Base-by-base conservation (phyloP, 2,113 vertebrate species). In the Stictonetta naevosa region DNA sequence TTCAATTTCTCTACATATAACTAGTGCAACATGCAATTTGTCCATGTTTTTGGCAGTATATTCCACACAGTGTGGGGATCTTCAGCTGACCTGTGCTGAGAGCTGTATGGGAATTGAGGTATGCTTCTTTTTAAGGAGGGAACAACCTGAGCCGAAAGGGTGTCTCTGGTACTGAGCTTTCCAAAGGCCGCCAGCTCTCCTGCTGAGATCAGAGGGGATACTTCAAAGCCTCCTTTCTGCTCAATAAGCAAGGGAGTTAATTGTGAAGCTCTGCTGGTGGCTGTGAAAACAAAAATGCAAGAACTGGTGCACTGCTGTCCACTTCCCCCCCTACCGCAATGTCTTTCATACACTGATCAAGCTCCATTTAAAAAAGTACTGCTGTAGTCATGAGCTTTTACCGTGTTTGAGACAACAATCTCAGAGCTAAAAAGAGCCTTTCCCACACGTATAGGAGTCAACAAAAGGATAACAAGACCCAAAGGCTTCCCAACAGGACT, bases 381-480 rank as follows among this genome's bases (percentile, higher is more conserved):
- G 46, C 12, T 67, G 23, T 6, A 67, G n/a, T 10, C 26, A 38
- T 5, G 29, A 38, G 38, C 13, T 75, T 78, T 58, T 42, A 18
- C 12, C 25, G 4, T 19, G 25, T 55, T 71, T 78, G 62, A 77
- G 31, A 25, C 28, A 86, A 71, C n/a, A 15, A 2, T n/a, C 17
- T 29, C 21, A 64, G 7, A 72, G 29, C 38, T 73, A 28, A 68
- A 67, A 72, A 7, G 22, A 62, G 31, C 31, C 25, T 67, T 81
- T 89, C 76, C 33, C 52, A 55, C 13, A 11, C 18, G 42, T 19
- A 48, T 3, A 44, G 26, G 6, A 74, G 14, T 50, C 46, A 89
- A 42, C 5, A 66, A 36, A 88, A 36, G 3, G 5, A 44, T 6
- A 17, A 11, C 10, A 50, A 0, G 0, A 86, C 42, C 6, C 3